These are phyloP conservation scores for Orgyia antiqua DNA, from an alignment of 2,888 invertebrate genomes.

Conservation along the genomic window DNA sequence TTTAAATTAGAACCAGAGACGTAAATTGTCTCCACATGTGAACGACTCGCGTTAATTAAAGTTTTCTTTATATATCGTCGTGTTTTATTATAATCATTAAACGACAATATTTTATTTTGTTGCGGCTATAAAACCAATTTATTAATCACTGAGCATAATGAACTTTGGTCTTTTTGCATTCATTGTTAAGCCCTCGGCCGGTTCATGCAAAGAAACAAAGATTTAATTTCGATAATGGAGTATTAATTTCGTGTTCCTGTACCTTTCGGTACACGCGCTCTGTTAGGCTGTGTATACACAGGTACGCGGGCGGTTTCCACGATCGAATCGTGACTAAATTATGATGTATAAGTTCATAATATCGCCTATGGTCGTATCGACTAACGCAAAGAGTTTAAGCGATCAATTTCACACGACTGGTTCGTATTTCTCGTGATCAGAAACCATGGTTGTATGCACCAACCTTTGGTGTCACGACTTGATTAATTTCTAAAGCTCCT, in stretches of 20 bases:
- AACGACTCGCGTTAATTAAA: conserved; percentile 52
- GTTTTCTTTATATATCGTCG: conserved; percentile 37
- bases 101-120: conserved; percentile 12
- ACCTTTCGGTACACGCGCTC: conserved; percentile 22
- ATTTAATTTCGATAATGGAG: conserved; percentile 38
- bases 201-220: conserved; percentile 23
- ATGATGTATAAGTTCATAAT: conserved; percentile 14
- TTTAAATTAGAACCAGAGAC: conserved; percentile 64
- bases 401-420: conserved; percentile 20
- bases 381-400: conserved; percentile 7
- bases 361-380: conserved; percentile 4
- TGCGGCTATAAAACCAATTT: conserved; percentile 8
- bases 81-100: conserved; percentile 24
- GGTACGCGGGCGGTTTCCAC: conserved; percentile 14
- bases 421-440: conserved; percentile 21
- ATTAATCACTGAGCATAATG: conserved; percentile 6
- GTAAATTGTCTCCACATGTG: conserved; percentile 62
- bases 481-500: conserved; percentile 50
- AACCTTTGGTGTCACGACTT: conserved; percentile 34
- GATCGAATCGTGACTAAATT: conserved; percentile 26
- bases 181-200: conserved; percentile 9
- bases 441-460: conserved; percentile 15
- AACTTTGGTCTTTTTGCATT: conserved; percentile 4
- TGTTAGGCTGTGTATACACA: conserved; percentile 19
- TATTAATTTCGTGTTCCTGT: conserved; percentile 27